Percentiles rank a stretch among this genome's conserved stretches.
These are phyloP conservation scores for Saguinus oedipus DNA, from an alignment of 2,797 vertebrate genomes.

Conservation along the genomic window DNA sequence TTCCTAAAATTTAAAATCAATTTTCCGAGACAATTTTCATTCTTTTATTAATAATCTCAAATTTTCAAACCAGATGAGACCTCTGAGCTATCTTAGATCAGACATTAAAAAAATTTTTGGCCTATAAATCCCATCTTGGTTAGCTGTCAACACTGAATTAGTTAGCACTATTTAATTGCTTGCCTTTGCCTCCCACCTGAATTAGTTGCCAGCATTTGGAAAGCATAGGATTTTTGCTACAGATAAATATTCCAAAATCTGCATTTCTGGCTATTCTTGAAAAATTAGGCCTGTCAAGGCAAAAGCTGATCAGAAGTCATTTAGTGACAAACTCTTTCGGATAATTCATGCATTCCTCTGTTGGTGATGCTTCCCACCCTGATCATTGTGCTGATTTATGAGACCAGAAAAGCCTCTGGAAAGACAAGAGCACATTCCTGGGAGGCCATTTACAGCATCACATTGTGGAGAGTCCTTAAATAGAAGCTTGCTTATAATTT, in stretches of 20 bases:
- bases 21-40: conserved; percentile 25
- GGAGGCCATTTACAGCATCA: not conserved
- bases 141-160: not conserved
- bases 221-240: conserved; percentile 11
- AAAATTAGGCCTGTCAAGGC: not conserved
- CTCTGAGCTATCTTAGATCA: not conserved
- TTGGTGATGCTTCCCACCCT: not conserved
- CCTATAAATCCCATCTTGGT: not conserved
- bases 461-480: not conserved
- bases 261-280: not conserved
- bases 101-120: not conserved
- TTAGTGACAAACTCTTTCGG: not conserved
- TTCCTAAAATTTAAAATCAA: not conserved
- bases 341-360: accelerated
- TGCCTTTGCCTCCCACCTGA: not conserved
- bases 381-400: not conserved
- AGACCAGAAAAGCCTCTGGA: not conserved
- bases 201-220: not conserved
- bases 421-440: not conserved
- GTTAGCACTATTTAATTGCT: not conserved
- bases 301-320: not conserved
- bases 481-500: not conserved
- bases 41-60: conserved; percentile 26
- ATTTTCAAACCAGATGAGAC: conserved; percentile 10
- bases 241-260: not conserved